Evolutionary conservation across 2,888 invertebrate genomes (phyloP).

Genomic region (Coelinius sp.): DNA sequence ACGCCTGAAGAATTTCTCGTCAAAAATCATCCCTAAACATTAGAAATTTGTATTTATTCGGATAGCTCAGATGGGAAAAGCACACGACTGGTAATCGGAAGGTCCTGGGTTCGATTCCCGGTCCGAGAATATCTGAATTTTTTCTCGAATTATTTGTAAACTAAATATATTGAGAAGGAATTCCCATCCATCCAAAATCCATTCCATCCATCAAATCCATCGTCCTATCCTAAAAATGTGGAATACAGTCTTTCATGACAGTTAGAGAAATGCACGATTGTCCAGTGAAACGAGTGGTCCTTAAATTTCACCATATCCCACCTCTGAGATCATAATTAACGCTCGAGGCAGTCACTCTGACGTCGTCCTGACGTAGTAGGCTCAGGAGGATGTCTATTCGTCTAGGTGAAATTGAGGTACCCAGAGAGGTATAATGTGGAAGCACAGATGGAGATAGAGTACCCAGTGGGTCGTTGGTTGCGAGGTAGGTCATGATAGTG

Average conservation of each 20-base stretch:
- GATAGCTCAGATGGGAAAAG: too few relatives aligned
- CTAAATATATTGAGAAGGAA: too few relatives aligned
- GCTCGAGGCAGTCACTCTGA: constrained; percentile 37
- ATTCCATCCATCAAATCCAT: not conserved
- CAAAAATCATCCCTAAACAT: too few relatives aligned
- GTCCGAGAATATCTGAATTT: too few relatives aligned
- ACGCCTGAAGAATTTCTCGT: too few relatives aligned
- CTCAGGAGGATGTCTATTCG: constrained; percentile 32
- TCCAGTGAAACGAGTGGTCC: not conserved
- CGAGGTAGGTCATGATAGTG: constrained; percentile 45
- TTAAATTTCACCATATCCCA: not conserved
- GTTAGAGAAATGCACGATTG: not conserved
- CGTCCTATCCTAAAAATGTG: not conserved
- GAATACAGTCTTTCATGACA: not conserved
- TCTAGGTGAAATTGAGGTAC: constrained; percentile 10
- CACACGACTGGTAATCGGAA: too few relatives aligned
- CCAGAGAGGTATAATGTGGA: too few relatives aligned
- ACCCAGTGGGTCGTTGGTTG: constrained; percentile 33
- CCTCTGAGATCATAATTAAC: constrained; percentile 42
- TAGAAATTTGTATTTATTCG: too few relatives aligned
- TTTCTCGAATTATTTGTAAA: too few relatives aligned
- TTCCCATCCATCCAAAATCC: too few relatives aligned
- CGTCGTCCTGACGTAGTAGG: constrained; percentile 40
- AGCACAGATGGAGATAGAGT: constrained; percentile 24
- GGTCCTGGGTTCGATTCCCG: too few relatives aligned